These are phyloP conservation scores for Chymomyza procnemis DNA, from an alignment of 2,888 invertebrate genomes.

Conservation along the genomic window DNA sequence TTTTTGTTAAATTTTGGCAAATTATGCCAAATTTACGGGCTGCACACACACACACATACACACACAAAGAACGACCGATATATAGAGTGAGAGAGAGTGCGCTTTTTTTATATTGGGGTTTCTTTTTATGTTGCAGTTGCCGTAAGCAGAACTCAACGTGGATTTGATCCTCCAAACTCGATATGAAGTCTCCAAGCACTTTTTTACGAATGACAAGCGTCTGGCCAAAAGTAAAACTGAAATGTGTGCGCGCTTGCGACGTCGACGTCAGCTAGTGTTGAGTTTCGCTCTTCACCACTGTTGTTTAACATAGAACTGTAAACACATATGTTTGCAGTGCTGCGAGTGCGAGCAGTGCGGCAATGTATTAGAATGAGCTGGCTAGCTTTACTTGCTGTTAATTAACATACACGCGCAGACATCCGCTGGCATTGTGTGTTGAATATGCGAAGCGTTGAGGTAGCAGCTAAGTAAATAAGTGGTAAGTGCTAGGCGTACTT, in stretches of 20 bases:
- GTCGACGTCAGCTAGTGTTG: not conserved
- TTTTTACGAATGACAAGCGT: not conserved
- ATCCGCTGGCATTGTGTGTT: not conserved
- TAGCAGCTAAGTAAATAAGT: not conserved
- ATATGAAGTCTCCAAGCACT: slow-evolving; percentile 77
- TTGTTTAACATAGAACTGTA: not conserved
- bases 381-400: not conserved
- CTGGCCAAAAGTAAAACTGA: slow-evolving; percentile 23
- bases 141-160: slow-evolving; percentile 70
- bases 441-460: not conserved
- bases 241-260: not conserved
- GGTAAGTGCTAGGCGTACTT: not conserved
- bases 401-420: not conserved
- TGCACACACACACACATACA: slow-evolving; percentile 36
- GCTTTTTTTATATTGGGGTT: slow-evolving; percentile 23
- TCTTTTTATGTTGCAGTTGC: slow-evolving; percentile 40
- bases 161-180: slow-evolving; percentile 77
- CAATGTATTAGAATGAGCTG: not conserved
- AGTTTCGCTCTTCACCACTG: not conserved
- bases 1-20: slow-evolving; percentile 39
- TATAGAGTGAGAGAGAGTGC: slow-evolving; percentile 58
- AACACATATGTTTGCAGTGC: not conserved
- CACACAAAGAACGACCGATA: slow-evolving; percentile 43
- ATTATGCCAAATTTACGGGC: slow-evolving; percentile 50
- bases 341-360: not conserved